Conservation (phyloP, 2,888 invertebrate genomes). For the Callimorpha dominula region DNA sequence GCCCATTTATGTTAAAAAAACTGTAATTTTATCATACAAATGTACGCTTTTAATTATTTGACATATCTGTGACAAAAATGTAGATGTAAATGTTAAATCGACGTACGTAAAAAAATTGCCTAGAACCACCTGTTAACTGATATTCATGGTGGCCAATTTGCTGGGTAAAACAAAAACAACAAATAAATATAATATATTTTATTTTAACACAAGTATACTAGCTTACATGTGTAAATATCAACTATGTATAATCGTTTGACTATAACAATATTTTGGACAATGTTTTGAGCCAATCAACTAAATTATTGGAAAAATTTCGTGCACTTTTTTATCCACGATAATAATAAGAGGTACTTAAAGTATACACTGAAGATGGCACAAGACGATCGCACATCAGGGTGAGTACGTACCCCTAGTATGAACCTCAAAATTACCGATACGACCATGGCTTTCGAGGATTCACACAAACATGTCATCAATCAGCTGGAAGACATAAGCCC, state of each 20-base stretch:
- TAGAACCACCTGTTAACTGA: neutral
- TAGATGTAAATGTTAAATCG: no score
- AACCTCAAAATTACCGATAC: neutral
- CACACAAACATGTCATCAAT: neutral
- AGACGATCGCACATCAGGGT: neutral
- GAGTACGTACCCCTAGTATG: neutral
- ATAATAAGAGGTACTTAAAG: neutral
- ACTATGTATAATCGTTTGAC: conserved; percentile 57
- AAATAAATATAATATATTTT: conserved; percentile 13
- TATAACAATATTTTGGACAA: conserved; percentile 51
- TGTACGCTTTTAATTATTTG: no score
- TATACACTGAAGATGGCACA: neutral
- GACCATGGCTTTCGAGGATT: neutral
- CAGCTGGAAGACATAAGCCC: neutral
- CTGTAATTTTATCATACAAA: no score
- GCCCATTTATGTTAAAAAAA: no score
- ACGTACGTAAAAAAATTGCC: no score
- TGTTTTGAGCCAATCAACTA: conserved; percentile 63
- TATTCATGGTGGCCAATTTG: neutral
- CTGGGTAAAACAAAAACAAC: conserved; percentile 3
- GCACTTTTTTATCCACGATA: conserved; percentile 11
- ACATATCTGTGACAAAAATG: no score
- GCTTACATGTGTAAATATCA: conserved; percentile 66
- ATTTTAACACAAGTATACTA: conserved; percentile 68
- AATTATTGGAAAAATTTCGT: conserved; percentile 44